A percentile compares a stretch with the other conserved stretches of the same genome.
Conservation (phyloP, 2,113 vertebrate genomes). For the Scomber scombrus region DNA sequence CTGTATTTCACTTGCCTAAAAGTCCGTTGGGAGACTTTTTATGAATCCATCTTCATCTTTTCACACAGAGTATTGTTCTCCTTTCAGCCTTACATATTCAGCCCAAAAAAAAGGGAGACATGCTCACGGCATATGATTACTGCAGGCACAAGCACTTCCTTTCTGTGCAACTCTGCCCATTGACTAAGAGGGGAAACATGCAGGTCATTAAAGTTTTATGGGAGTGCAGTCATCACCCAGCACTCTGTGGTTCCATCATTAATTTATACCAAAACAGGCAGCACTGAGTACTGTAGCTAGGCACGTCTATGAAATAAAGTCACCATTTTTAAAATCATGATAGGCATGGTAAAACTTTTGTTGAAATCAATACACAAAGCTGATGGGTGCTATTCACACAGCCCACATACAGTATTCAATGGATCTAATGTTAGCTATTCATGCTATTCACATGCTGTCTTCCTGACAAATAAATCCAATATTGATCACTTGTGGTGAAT, state of each 20-base stretch:
- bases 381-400: neutral
- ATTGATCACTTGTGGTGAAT: constrained; percentile 42
- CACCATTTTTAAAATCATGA: neutral
- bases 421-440: constrained; percentile 22
- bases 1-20: constrained; percentile 36
- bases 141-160: constrained; percentile 58
- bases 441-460: constrained; percentile 19
- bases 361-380: neutral
- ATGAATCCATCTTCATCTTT: constrained; percentile 42
- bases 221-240: constrained; percentile 68
- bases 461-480: constrained; percentile 37
- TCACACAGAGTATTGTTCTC: constrained; percentile 42
- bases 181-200: constrained; percentile 74
- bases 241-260: constrained; percentile 70
- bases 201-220: constrained; percentile 74
- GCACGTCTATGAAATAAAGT: neutral
- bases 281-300: constrained; percentile 35
- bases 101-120: constrained; percentile 24
- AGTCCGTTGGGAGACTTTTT: constrained; percentile 40
- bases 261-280: constrained; percentile 69
- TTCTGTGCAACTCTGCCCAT: constrained; percentile 55
- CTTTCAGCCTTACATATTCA: constrained; percentile 31
- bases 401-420: neutral
- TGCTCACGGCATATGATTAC: constrained; percentile 40
- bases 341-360: constrained; percentile 22